A percentile compares a stretch with the other conserved stretches of the same genome.
phyloP scores from a whole-genome alignment of 1,140 invertebrate genomes.

The Drosophila novamexicana region DNA sequence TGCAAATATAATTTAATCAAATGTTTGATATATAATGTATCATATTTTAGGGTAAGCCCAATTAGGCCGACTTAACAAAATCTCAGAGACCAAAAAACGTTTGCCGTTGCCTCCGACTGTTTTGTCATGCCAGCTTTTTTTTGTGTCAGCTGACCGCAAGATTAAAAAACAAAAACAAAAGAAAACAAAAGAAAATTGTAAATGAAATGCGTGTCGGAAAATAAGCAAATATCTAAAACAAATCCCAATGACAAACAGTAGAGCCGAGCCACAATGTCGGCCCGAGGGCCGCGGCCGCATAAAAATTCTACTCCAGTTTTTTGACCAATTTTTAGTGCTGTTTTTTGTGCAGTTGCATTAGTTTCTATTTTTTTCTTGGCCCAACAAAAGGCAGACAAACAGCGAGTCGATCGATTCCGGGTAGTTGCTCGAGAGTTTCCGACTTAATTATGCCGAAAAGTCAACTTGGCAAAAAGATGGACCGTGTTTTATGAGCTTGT shows the following conservation, averaged over 20 bases:
- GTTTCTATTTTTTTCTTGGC: conserved; percentile 49
- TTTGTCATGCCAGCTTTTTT: background rate
- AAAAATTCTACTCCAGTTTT: conserved; percentile 78
- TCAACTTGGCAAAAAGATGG: conserved; percentile 10
- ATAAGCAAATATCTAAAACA: conserved; percentile 51
- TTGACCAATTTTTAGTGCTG: conserved; percentile 84
- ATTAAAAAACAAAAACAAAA: conserved; percentile 30
- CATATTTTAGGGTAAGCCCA: no score
- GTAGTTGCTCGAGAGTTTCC: conserved; percentile 32
- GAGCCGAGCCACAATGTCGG: background rate
- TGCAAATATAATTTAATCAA: no score
- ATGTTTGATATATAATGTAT: no score
- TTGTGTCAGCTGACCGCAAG: conserved; percentile 51
- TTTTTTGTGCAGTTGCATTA: conserved; percentile 68
- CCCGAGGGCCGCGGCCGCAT: conserved; percentile 36
- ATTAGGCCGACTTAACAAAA: no score
- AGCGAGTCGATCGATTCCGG: conserved; percentile 32
- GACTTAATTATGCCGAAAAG: conserved; percentile 64
- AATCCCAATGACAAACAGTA: conserved; percentile 24
- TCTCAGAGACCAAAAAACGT: no score
- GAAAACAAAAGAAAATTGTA: conserved; percentile 14
- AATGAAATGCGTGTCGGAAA: conserved; percentile 41
- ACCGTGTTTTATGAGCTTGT: conserved; percentile 64
- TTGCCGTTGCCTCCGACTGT: background rate
- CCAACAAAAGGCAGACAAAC: conserved; percentile 33